Base-by-base conservation (phyloP, 2,888 invertebrate genomes). In the Pardosa pseudoannulata region DNA sequence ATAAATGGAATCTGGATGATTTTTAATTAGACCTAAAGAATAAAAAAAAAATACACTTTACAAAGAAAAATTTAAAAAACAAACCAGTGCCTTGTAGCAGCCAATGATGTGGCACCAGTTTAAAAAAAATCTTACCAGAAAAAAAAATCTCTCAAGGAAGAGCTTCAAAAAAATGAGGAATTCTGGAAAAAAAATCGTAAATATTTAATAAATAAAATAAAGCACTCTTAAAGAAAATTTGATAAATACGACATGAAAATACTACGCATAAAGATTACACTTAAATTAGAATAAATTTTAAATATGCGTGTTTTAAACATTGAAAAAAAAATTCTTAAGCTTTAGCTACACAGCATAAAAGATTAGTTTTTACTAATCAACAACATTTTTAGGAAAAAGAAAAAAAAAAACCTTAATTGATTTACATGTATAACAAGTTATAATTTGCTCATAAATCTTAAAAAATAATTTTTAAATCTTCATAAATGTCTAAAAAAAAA, bases 141-240 rank as follows among this genome's bases (percentile, higher is more conserved):
- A 86, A 86, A 85, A 86, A 86, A 86, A 86, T 86, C 79, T 71
- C 85, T 79, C 79, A 75, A 86, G 32, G 85, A 86, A 79, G 85
- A 86, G 85, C 85, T 86, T 86, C 85, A 86, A 86, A 86, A 86
- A 86, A 86, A 86, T 86, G 85, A 86, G 85, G 85, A 86, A 70
- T 79, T 86, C 85, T 86, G 85, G 85, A 86, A 86, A 86, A 86
- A 86, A 86, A 86, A 79, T 75, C 79, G 74, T 31, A 79, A 79
- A 86, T 32, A 86, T 86, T 86, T 71, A 85, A 86, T 86, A 86
- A 82, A 79, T 39, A 65, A 67, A 39, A 72, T 28, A 41, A 65
- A 78, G 75, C 76, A 78, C 32, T 16, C 65, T 71, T 28, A 65
- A 71, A 75, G 71, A 73, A 80, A 41, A 16, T 23, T 56, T 23